Percentiles rank a stretch among this genome's conserved stretches.
Conservation (phyloP, 2,797 vertebrate species). For the Coilia nasus region DNA sequence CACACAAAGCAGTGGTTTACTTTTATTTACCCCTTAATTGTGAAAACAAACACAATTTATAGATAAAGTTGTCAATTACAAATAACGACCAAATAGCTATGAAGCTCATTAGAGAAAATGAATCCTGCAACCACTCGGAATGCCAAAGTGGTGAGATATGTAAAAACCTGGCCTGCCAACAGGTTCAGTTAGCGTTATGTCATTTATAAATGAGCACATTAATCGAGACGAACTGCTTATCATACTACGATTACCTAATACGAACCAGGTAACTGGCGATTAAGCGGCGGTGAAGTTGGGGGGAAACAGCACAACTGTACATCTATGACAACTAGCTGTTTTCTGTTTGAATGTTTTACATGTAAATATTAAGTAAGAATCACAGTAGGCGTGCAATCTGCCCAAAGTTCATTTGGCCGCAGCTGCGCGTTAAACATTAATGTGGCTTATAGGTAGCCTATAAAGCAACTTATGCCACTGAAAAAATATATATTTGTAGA, state of each 20-base stretch:
- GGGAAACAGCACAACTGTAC: neutral
- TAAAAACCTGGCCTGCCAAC: neutral
- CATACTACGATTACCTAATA: neutral
- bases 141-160: neutral
- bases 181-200: neutral
- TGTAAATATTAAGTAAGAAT: neutral
- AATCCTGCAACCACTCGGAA: neutral
- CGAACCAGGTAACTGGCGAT: neutral
- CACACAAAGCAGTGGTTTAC: neutral
- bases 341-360: neutral
- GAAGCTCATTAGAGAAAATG: neutral
- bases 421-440: constrained; percentile 16
- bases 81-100: neutral
- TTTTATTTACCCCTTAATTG: neutral
- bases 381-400: neutral
- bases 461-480: neutral
- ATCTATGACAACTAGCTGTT: neutral
- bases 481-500: neutral
- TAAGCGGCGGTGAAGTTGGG: neutral
- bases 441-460: neutral
- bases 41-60: neutral
- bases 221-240: neutral
- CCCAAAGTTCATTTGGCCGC: constrained; percentile 8
- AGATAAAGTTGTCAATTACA: constrained; percentile 7
- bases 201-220: neutral